Base-by-base conservation (phyloP, 2,888 invertebrate species). In the Laothoe populi region DNA sequence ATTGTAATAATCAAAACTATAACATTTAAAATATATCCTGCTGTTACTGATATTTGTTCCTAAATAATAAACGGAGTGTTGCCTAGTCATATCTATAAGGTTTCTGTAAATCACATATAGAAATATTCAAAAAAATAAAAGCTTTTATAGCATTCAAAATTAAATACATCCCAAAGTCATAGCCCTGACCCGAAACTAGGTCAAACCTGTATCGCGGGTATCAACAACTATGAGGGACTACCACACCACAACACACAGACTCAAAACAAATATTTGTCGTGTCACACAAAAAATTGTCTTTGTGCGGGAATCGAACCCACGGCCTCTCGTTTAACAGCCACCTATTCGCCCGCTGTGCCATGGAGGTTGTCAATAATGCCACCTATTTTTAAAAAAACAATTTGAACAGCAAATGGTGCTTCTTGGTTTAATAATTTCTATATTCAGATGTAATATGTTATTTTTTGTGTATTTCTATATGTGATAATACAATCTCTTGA, bases 1-100 rank as follows among this genome's bases (percentile, higher is more conserved):
- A 19, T 19, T 49, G 7, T 16, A 53, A 53, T 10, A 19, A 16
- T 31, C 4, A 19, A 11, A 19, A 35, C 10, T 35, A 4, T 35
- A 26, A 31, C 31, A 10, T n/a, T 49, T 7, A 53, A 31, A 49
- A 26, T 26, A 31, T 53, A 19, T 53, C 53, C 35, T 35, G 49
- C 31, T 49, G 62, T 59, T 38, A 62, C 66, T 73, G 63, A 24
- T 63, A 64, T 71, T 73, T 64, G 73, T 73, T 73, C 73, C 75
- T 74, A 72, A 60, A 49, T 62, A 57, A 31, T 61, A 45, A 59
- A 66, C 66, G 64, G 48, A 68, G 64, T 53, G 67, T 67, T 60
- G 49, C 59, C 49, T 69, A 61, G 53, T 31, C 49, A n/a, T 53
- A 53, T 24, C 10, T 53, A 16, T 53, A 35, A 53, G 31, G 10